A percentile compares a stretch with the other conserved stretches of the same genome.
Conservation (phyloP, 2,113 vertebrate species). For the Synodontis membranacea region DNA sequence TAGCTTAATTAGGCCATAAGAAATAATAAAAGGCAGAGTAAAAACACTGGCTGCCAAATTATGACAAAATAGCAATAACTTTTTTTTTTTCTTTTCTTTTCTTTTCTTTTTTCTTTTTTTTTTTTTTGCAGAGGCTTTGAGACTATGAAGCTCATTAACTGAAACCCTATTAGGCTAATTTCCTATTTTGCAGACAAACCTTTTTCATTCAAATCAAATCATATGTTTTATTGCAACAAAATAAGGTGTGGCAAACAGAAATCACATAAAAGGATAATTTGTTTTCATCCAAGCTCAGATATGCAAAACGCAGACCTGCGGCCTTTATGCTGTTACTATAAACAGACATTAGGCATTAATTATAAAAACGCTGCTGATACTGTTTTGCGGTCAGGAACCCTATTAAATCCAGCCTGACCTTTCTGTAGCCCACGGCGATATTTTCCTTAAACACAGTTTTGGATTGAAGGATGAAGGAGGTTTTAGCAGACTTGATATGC, state of each 20-base stretch:
- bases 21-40: slow-evolving; percentile 73
- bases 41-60: slow-evolving; percentile 68
- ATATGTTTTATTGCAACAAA: slow-evolving; percentile 61
- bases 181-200: slow-evolving; percentile 70
- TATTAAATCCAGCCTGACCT: slow-evolving; percentile 74
- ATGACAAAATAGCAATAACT: slow-evolving; percentile 71
- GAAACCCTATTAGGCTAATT: slow-evolving; percentile 67
- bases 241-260: slow-evolving; percentile 76
- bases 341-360: slow-evolving; percentile 71
- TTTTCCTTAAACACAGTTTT: slow-evolving; percentile 70
- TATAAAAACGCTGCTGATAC: slow-evolving; percentile 61
- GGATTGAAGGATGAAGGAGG: slow-evolving; percentile 70
- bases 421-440: slow-evolving; percentile 62
- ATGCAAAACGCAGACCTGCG: slow-evolving; percentile 70
- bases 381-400: slow-evolving; percentile 68
- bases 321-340: slow-evolving; percentile 70
- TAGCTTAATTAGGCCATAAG: slow-evolving; percentile 78
- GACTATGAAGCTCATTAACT: slow-evolving; percentile 72
- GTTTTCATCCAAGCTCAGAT: slow-evolving; percentile 72
- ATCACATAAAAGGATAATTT: slow-evolving; percentile 72
- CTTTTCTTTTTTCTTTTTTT: slow-evolving; percentile 60
- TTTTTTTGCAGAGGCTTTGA: slow-evolving; percentile 59
- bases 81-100: slow-evolving; percentile 59
- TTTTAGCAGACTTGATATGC: slow-evolving; percentile 64
- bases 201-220: slow-evolving; percentile 68